Conservation (phyloP, 2,888 invertebrate species). For the Acronicta leporina region DNA sequence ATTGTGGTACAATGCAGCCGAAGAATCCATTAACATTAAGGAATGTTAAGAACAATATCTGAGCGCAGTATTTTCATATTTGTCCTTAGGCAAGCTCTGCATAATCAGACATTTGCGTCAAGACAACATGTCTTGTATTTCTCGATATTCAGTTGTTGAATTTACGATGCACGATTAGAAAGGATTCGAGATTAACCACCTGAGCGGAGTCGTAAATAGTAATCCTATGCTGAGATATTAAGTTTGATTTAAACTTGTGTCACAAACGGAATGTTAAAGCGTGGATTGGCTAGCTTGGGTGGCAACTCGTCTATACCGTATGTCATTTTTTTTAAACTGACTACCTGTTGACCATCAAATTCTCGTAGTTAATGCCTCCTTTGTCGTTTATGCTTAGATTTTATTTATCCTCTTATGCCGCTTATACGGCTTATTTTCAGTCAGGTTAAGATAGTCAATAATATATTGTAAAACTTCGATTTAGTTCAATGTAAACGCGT, state of each 20-base stretch:
- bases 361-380: too few relatives aligned
- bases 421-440: too few relatives aligned
- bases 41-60: constrained; percentile 3
- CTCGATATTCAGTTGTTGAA: constrained; percentile 51
- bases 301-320: constrained; percentile 5
- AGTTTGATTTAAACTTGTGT: constrained; percentile 51
- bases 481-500: too few relatives aligned
- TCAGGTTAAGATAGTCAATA: too few relatives aligned
- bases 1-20: not conserved
- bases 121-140: constrained; percentile 48
- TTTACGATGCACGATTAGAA: constrained; percentile 60
- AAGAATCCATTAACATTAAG: not conserved
- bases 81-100: constrained; percentile 35
- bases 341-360: too few relatives aligned
- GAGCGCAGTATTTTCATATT: constrained; percentile 31
- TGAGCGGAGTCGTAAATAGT: constrained; percentile 46
- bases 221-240: constrained; percentile 46
- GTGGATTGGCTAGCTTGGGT: not conserved
- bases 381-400: too few relatives aligned
- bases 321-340: too few relatives aligned
- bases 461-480: too few relatives aligned
- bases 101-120: constrained; percentile 45
- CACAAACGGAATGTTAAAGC: constrained; percentile 19
- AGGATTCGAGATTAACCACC: constrained; percentile 53
- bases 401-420: too few relatives aligned